These are phyloP conservation scores for Thera britannica DNA, from an alignment of 2,888 invertebrate species.

Conservation along the genomic window DNA sequence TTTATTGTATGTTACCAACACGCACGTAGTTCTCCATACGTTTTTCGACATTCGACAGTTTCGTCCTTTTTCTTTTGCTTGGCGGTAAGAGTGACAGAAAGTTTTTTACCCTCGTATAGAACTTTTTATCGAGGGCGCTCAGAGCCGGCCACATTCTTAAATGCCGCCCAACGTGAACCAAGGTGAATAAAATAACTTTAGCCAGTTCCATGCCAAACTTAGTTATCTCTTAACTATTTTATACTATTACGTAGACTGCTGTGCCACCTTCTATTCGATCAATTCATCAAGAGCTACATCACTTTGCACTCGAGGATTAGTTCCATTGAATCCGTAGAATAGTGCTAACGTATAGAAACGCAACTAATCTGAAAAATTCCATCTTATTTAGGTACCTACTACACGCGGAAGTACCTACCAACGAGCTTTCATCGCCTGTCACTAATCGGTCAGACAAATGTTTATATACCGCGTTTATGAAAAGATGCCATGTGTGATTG, in stretches of 20 bases:
- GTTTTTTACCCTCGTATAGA: too few species aligned
- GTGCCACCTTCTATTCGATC: constrained; percentile 9
- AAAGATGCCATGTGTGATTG: not conserved
- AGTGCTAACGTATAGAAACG: not conserved
- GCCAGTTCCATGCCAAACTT: not conserved
- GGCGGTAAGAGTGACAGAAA: too few species aligned
- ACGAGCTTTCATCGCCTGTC: not conserved
- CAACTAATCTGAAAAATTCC: not conserved
- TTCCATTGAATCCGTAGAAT: constrained; percentile 2
- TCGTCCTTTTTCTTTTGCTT: too few species aligned
- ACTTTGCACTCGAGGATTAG: constrained; percentile 33
- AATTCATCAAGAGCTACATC: constrained; percentile 32
- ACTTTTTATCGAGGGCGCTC: too few species aligned
- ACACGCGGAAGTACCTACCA: not conserved
- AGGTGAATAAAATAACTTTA: too few species aligned
- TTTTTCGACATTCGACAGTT: too few species aligned
- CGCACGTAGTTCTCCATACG: too few species aligned
- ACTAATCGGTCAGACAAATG: not conserved
- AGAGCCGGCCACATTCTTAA: too few species aligned
- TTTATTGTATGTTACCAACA: too few species aligned
- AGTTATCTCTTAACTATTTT: not conserved
- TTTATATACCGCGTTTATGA: not conserved
- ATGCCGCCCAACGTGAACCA: too few species aligned
- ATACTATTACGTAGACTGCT: not conserved
- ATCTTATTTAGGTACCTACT: not conserved